Evolutionary conservation across 2,113 vertebrate genomes (phyloP), one percentile per base, ranked within the genome.

Genomic region (Tyrannus savana): DNA sequence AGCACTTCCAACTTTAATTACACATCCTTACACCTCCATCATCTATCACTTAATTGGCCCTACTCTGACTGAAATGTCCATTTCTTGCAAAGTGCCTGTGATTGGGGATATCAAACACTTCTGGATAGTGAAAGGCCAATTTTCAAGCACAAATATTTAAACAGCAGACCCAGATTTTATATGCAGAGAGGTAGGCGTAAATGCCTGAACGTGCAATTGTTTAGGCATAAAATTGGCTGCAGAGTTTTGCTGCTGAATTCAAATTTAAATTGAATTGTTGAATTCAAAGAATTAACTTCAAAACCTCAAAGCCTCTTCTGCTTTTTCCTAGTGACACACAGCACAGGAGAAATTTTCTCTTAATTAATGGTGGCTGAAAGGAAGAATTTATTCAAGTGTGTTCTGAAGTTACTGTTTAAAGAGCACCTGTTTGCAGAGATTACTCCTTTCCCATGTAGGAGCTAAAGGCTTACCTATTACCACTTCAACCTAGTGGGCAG

Each of bases 321-420:
- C 9, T 62, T 58, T 59, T 33, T 12, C 31, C 19, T 66, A 50
- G 30, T n/a, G 56, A 63, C 33, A 50, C 5, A 1, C 1, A 0
- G 0, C 28, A 53, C 25, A 68, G 47, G 30, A 80, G 39, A 76
- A 62, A 68, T 75, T 27, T 46, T 44, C 14, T 73, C 37, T 12
- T 53, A 35, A 16, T 75, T 88, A 66, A 46, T 50, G 50, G 58
- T 33, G 56, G 33, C 58, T 75, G 73, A 89, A 77, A 90, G 12
- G 72, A 84, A 67, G 69, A 89, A 91, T 75, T 78, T 49, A 64
- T 59, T 90, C 35, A 55, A 81, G 35, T 33, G 47, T 78, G 56
- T 37, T 86, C 64, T 86, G 64, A 75, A 80, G 64, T 86, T 92
- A 89, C 64, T 96, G 82, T 89, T 95, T 94, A 67, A 95, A 92